These are phyloP conservation scores for Coregonus sp. DNA, from an alignment of 2,797 vertebrate species.

Conservation along the genomic window DNA sequence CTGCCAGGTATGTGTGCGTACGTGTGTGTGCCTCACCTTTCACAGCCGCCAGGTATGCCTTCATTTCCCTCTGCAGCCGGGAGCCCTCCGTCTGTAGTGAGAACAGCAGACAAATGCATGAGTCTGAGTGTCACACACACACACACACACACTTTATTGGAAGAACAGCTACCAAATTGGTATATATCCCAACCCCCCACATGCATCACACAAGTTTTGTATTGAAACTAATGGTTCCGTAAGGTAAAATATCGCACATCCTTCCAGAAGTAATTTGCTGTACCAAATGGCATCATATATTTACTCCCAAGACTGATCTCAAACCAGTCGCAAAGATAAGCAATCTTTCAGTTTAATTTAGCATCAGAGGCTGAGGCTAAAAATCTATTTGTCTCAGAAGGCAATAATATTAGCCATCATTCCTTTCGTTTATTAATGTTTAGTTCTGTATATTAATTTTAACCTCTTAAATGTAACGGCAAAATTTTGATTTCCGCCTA, in stretches of 20 bases:
- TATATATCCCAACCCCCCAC: neutral
- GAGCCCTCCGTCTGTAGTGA: constrained; percentile 87
- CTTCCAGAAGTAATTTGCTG: neutral
- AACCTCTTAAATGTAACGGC: too few relatives aligned
- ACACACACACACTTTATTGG: constrained; percentile 8
- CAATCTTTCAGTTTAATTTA: too few relatives aligned
- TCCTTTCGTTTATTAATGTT: neutral
- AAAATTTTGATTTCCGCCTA: too few relatives aligned
- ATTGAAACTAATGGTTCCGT: neutral
- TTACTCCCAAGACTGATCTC: too few relatives aligned
- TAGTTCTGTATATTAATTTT: neutral
- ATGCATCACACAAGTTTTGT: constrained; percentile 1
- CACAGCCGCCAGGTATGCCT: constrained; percentile 91
- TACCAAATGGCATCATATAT: neutral
- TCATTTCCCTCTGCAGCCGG: constrained; percentile 93
- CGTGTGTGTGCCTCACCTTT: constrained; percentile 82
- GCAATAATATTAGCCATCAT: too few relatives aligned
- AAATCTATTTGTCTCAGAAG: neutral
- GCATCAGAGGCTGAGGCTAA: neutral
- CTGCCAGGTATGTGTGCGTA: constrained; percentile 81
- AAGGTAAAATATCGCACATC: neutral
- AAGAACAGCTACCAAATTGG: neutral
- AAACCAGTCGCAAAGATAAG: too few relatives aligned
- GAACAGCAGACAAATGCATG: constrained; percentile 21
- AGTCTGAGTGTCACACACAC: constrained; percentile 11